Evolutionary conservation across 2,797 vertebrate genomes (phyloP), one percentile per base, ranked within the genome.

Genomic region (Falco cherrug): DNA sequence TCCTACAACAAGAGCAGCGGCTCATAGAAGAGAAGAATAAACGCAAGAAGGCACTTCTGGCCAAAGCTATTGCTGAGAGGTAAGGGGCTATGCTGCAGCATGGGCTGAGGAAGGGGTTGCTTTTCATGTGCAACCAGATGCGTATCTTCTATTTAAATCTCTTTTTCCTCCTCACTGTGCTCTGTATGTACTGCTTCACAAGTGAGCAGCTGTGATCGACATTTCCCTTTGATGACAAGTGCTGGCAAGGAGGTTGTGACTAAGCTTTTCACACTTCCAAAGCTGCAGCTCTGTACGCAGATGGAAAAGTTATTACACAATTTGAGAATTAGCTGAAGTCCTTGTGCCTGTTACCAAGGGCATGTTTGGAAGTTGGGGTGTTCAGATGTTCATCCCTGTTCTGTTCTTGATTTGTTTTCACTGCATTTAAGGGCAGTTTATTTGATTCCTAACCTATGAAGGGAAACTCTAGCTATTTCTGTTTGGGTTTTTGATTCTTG

Each of bases 61-160:
- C 99, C 47, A 99, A 99, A 97, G 99, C 99, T 22, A 99, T 99
- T 84, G 99, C 99, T 77, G 99, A 99, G 97, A 99, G 99, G 99
- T 99, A 96, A 96, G 79, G 67, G 29, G 21, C 45, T 71, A 4
- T 57, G 54, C 67, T 64, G n/a, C 17, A 18, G 8, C 47, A 4
- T 48, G 56, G 57, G 19, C 57, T 64, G 65, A 80, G n/a, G 53
- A 59, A 61, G 64, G 61, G 56, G 18, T 75, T 71, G 8, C 29
- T 90, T 87, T 35, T 68, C 47, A 47, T 37, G n/a, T 89, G 26
- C n/a, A 69, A 12, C 43, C 51, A 39, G 29, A 56, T 95, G 29
- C 71, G 3, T 63, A 45, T 71, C 50, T 63, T 87, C 48, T 77
- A 41, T 20, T 59, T 65, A 28, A 80, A 53, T 53, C 8, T 83